These are phyloP conservation scores for Lasioglossum albipes DNA, from an alignment of 1,140 invertebrate genomes.

Conservation along the genomic window DNA sequence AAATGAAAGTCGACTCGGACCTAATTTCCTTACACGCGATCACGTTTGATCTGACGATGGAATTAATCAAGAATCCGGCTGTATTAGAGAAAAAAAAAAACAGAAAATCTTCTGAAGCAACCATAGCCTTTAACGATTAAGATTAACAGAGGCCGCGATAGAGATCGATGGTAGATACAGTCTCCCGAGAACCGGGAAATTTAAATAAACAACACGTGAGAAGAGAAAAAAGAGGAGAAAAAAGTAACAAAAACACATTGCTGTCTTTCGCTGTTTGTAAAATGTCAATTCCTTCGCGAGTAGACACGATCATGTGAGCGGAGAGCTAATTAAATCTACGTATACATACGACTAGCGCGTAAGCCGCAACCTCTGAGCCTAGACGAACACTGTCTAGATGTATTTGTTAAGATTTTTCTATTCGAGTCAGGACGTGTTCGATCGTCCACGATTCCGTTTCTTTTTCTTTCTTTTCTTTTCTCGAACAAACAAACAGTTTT, in stretches of 20 bases:
- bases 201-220: too few relatives aligned
- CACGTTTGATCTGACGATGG: slow-evolving; percentile 14
- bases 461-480: not conserved
- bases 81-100: slow-evolving; percentile 38
- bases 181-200: not conserved
- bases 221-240: not conserved
- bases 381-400: not conserved
- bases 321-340: not conserved
- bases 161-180: not conserved
- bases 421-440: not conserved
- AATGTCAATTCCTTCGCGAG: slow-evolving; percentile 46
- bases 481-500: too few relatives aligned
- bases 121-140: not conserved
- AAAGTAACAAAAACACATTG: not conserved
- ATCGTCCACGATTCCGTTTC: not conserved
- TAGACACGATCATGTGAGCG: slow-evolving; percentile 5
- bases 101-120: not conserved
- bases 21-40: too few relatives aligned
- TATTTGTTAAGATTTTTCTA: slow-evolving; percentile 17
- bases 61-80: slow-evolving; percentile 36
- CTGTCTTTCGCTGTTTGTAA: slow-evolving; percentile 23
- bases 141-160: not conserved
- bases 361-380: not conserved
- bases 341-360: not conserved
- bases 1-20: too few relatives aligned